Base-by-base conservation (phyloP, 2,888 invertebrate genomes). In the Cerceris rybyensis region DNA sequence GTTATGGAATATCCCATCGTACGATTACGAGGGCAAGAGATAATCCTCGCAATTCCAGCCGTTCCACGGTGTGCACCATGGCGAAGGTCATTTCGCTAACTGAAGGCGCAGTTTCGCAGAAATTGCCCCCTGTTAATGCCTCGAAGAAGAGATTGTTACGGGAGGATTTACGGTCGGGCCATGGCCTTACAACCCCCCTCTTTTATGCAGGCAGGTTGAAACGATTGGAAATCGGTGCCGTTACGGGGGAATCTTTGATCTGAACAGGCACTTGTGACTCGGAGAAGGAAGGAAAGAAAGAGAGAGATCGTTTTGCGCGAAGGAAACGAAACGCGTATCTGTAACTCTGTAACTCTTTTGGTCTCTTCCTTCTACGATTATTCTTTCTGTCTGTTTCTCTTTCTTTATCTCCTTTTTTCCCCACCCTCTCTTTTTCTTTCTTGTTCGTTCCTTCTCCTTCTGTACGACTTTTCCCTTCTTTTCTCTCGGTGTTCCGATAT, bases 51-150 rank as follows among this genome's bases (percentile, higher is more conserved):
- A 42, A 60, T 46, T 60, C 14, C 46, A 4, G 14, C 16, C 43
- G 17, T 6, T 60, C 9, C 42, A 42, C 46, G 17, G 7, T 4
- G 58, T 17, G 28, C 28, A 58, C 7, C 39, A 16, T 14, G 41
- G 28, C 39, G 11, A 52, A 17, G 55, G 52, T 52, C 57, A 50
- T 73, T 70, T 50, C 58, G 16, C 63, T 63, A 63, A 70, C 58
- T 39, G 42, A 52, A 59, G n/a, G 54, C 14, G 67, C 46, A 55
- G 64, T 70, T 70, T 54, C 52, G n/a, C 39, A 14, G 60, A 54
- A 70, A 70, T 75, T 70, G 70, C 54, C 46, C 28, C n/a, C 54
- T 54, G 64, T 60, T 75, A 75, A 64, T 70, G 70, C 49, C 59
- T 14, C 70, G 28, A 39, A 14, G 64, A 70, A 50, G 49, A 61